Conservation (phyloP, 2,113 vertebrate genomes). For the Leptobrachium leishanense region DNA sequence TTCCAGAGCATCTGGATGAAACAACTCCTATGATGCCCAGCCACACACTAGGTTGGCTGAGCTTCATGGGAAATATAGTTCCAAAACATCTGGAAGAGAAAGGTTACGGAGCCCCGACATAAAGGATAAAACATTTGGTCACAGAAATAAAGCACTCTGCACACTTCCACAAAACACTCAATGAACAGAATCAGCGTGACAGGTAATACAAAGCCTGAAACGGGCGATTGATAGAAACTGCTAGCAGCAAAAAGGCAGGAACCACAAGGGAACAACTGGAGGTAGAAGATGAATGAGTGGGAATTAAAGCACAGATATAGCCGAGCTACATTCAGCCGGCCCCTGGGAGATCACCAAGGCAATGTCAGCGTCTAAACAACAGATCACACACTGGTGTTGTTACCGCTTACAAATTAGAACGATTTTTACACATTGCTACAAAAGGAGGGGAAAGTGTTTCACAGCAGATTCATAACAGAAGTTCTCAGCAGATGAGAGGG, state of each 20-base stretch:
- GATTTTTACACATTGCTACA: background rate
- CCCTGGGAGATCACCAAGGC: background rate
- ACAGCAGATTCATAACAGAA: too few relatives aligned
- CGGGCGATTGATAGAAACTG: background rate
- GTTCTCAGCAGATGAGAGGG: too few relatives aligned
- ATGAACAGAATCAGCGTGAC: background rate
- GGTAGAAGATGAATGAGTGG: background rate
- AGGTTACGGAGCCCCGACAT: too few relatives aligned
- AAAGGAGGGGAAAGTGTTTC: too few relatives aligned
- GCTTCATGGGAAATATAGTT: too few relatives aligned
- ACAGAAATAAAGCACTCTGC: too few relatives aligned
- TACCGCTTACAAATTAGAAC: background rate
- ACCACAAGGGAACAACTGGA: background rate
- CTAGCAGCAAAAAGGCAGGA: background rate
- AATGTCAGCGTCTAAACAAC: background rate
- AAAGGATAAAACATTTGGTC: too few relatives aligned
- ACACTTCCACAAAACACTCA: background rate
- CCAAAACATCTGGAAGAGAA: too few relatives aligned
- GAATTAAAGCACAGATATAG: background rate
- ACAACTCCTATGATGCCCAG: too few relatives aligned
- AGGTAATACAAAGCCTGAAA: background rate
- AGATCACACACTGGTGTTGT: background rate
- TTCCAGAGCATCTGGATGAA: too few relatives aligned
- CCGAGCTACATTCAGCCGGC: background rate
- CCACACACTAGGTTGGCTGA: too few relatives aligned